phyloP scores from a whole-genome alignment of 2,888 invertebrate species.

The Tipula helvola region DNA sequence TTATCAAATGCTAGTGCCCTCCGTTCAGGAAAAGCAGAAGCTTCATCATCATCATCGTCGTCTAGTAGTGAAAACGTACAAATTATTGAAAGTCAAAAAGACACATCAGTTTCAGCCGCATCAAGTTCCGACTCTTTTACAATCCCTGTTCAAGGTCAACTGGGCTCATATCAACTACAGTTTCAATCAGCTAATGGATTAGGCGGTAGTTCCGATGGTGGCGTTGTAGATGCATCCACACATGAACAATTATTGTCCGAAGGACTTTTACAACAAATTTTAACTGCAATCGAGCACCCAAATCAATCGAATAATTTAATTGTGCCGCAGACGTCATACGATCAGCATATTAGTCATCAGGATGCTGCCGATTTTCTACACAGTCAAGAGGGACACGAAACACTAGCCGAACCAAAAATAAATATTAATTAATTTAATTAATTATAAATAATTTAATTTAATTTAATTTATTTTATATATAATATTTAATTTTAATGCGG shows the following conservation, averaged over 20 bases:
- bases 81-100: neutral
- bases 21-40: neutral
- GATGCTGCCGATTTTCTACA: neutral
- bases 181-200: conserved; percentile 56
- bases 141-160: conserved; percentile 43
- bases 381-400: neutral
- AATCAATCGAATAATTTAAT: conserved; percentile 16
- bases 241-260: conserved; percentile 69
- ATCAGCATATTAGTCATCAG: neutral
- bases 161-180: conserved; percentile 59
- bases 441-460: neutral
- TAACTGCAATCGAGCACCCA: conserved; percentile 71
- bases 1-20: neutral
- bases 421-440: neutral
- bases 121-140: conserved; percentile 25
- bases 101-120: neutral
- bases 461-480: neutral
- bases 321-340: conserved; percentile 8
- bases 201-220: conserved; percentile 29
- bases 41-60: neutral
- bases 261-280: conserved; percentile 64
- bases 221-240: conserved; percentile 40
- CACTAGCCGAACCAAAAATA: conserved; percentile 11
- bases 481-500: neutral
- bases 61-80: neutral